phyloP scores from a whole-genome alignment of 2,797 vertebrate species.

The Oreochromis mossambicus region DNA sequence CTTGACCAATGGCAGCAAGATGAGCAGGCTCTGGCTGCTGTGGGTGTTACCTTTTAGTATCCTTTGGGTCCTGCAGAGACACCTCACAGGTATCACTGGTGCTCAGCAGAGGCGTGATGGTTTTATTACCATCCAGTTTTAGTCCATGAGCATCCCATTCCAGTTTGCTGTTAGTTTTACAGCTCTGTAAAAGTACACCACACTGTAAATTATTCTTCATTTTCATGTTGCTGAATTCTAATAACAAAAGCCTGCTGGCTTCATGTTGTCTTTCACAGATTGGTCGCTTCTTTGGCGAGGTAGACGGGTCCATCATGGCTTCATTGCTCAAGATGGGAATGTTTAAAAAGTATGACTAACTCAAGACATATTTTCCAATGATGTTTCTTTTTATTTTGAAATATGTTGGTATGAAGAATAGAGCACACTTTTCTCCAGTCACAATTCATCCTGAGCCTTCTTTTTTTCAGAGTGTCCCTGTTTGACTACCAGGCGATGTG shows the following conservation, averaged over 20 bases:
- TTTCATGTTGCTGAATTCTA: neutral
- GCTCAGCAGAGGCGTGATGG: neutral
- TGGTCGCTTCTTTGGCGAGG: conserved; percentile 90
- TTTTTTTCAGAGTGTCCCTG: conserved; percentile 83
- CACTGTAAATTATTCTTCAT: accelerated
- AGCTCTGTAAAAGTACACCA: neutral
- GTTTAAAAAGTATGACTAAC: conserved; percentile 79
- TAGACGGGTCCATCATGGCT: conserved; percentile 91
- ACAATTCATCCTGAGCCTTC: neutral
- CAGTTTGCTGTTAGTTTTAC: neutral
- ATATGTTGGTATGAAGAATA: neutral
- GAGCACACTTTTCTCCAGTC: neutral
- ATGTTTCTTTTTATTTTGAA: neutral
- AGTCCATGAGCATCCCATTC: neutral
- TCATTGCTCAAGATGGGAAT: conserved; percentile 89
- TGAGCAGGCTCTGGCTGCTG: accelerated
- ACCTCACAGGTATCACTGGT: neutral
- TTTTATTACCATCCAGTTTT: neutral
- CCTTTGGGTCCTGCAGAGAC: neutral
- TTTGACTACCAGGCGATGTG: conserved; percentile 98
- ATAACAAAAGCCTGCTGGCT: neutral
- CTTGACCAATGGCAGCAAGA: neutral
- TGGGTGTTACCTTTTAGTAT: neutral
- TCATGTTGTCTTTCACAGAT: conserved; percentile 67
- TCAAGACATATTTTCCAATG: neutral